Evolutionary conservation across 2,113 vertebrate species (phyloP), one percentile per base, ranked within the genome.

Genomic region (Syrmaticus mikado): DNA sequence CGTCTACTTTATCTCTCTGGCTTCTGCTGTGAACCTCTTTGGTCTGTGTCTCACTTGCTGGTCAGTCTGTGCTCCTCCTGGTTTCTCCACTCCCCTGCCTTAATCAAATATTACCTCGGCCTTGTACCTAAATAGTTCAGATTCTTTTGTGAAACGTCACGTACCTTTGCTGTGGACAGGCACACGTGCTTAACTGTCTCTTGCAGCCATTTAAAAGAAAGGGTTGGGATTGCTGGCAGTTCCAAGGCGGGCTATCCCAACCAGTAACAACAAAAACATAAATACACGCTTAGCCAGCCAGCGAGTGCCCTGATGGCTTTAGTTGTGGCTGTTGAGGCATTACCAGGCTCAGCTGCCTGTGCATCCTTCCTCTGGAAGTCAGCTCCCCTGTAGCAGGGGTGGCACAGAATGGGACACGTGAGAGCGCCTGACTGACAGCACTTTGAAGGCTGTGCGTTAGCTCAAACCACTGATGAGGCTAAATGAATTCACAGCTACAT

Each of bases 91-190:
- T 73, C 28, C 65, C 50, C 15, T 65, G 34, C 52, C 40, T 89
- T 95, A 87, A 71, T 79, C 92, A 96, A 94, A 92, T 65, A 93
- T 79, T 60, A 89, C 45, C 43, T 87, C 93, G 52, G n/a, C 73
- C 83, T 94, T 75, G 48, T 53, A 90, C 76, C 76, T 84, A 71
- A 83, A 96, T 95, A 92, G 65, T 77, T 93, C 80, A 60, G 78
- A 94, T 93, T 94, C 90, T 48, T 91, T 77, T 64, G 41, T 70
- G 88, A 89, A 68, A 80, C 50, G 77, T 86, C 83, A 75, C 5
- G 16, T 77, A 67, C 32, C 3, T 92, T 70, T 72, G 58, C n/a
- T 93, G 64, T 81, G 77, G 73, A 85, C 57, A 64, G 70, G 13
- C 21, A 41, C 32, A 11, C 13, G 46, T 36, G 20, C 43, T 83